Evolutionary conservation across 2,888 invertebrate species (phyloP), one percentile per base, ranked within the genome.

Genomic region (Masnerella sp.): DNA sequence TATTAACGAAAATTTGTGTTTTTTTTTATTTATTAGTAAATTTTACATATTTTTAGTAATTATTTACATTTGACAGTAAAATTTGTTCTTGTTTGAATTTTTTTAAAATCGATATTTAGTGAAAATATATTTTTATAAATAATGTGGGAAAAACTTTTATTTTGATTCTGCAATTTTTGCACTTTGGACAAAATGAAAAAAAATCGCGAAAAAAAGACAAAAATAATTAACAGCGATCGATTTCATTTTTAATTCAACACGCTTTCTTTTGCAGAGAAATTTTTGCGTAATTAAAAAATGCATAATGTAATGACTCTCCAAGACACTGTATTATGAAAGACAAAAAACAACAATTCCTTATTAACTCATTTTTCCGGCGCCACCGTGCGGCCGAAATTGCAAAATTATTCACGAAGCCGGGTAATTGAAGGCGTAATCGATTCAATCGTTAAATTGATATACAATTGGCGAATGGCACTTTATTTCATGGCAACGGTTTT

Each of bases 351-450:
- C n/a, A n/a, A n/a, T n/a, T n/a, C n/a, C n/a, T n/a, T 52, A 28
- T 3, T 9, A 8, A 25, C 8, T 38, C 28, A 38, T 45, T 54
- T 54, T 11, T 0, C 20, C 2, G 18, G 45, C 43, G 22, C 56
- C 34, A 7, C 30, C 51, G 59, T 68, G 59, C 59, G 18, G 51
- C 36, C 12, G 34, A 5, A 45, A 51, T 67, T 49, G 34, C 67
- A 49, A 51, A 49, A 58, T 67, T 58, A 58, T 67, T 58, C 51
- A 58, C 25, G 12, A n/a, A n/a, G 3, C 20, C 32, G 49, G 22
- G 49, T 67, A 58, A 67, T 68, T 69, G 69, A 69, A 69, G 61
- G 38, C 38, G 5, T 68, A 68, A 68, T 68, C 59, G 59, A 59
- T 58, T 59, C 18, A 45, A 42, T 61, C 59, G 54, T 69, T 69